Evolutionary conservation across 2,888 invertebrate genomes (phyloP).

Genomic region (Tricholauxania praeusta): DNA sequence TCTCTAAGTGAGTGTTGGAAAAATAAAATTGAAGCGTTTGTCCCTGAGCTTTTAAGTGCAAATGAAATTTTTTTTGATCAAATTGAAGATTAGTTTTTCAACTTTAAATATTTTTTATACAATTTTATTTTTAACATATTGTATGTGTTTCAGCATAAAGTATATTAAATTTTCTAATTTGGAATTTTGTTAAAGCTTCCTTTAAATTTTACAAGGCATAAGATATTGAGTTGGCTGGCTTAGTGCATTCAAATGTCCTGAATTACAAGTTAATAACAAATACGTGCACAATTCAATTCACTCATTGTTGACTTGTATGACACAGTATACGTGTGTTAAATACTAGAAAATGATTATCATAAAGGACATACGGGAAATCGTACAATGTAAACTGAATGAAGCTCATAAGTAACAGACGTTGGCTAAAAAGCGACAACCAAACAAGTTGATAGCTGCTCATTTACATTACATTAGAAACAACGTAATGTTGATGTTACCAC

Average conservation of each 20-base stretch:
- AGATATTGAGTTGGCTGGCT: too few relatives aligned
- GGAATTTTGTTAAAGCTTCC: too few relatives aligned
- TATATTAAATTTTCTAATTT: too few relatives aligned
- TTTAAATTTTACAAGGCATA: too few relatives aligned
- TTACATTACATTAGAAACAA: too few relatives aligned
- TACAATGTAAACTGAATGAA: background rate
- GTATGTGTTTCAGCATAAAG: too few relatives aligned
- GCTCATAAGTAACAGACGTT: too few relatives aligned
- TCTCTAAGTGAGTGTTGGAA: background rate
- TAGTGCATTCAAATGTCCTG: background rate
- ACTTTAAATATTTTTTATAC: too few relatives aligned
- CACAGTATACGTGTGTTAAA: constrained; percentile 12
- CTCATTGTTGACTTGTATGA: background rate
- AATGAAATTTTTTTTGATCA: constrained; percentile 10
- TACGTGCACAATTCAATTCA: background rate
- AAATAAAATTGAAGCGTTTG: constrained; percentile 5
- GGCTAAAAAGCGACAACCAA: too few relatives aligned
- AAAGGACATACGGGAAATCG: background rate
- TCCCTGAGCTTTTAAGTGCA: constrained; percentile 30
- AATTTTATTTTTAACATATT: too few relatives aligned
- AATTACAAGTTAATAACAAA: constrained; percentile 1
- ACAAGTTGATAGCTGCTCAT: too few relatives aligned
- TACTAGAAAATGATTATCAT: constrained; percentile 1
- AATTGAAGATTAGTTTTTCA: background rate
- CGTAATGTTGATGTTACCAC: too few relatives aligned